Base-by-base conservation (phyloP, 2,888 invertebrate genomes). In the Phlogophora meticulosa region DNA sequence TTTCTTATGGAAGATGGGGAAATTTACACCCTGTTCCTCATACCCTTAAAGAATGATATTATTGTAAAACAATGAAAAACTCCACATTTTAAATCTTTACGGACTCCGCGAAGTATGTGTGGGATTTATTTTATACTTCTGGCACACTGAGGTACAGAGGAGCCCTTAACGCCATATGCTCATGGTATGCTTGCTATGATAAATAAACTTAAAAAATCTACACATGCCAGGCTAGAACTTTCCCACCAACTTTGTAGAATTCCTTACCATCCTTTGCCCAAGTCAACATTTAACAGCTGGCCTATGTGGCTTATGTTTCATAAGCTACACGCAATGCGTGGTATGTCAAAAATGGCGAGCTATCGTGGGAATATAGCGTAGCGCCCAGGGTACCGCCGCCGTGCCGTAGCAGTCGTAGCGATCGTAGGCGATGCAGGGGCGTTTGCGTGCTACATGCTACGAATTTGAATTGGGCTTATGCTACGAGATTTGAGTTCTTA, bases 321-420 rank as follows among this genome's bases (percentile, higher is more conserved):
- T n/a, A 38, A 4, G 1, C n/a, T 24, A 11, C 24, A 56, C 15
- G 40, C 36, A 45, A 45, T 53, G 46, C 7, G 3, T 22, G 45
- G 24, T 28, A 55, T 58, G 36, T 28, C 34, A 36, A 56, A 51
- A 58, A 55, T 49, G 49, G 11, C 45, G 24, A 42, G 0, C 0
- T 1, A 11, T 28, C 32, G 46, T 56, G 56, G 56, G 74, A 73
- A 63, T 13, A 13, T 5, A 7, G 17, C 38, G 74, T 60, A 74
- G 70, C 45, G 4, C 36, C 7, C 9, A 20, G 20, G 10, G 15
- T 1, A 36, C 11, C 0, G 15, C 1, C 55, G 69, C 69, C 59
- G 73, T 0, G 15, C 1, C 55, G 74, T 73, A 69, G 73, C 55
- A 32, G 11, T 38, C 69, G 69, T 63, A 69, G 69, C 38, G 13